phyloP scores from a whole-genome alignment of 2,113 vertebrate genomes.

The Apteryx mantelli region DNA sequence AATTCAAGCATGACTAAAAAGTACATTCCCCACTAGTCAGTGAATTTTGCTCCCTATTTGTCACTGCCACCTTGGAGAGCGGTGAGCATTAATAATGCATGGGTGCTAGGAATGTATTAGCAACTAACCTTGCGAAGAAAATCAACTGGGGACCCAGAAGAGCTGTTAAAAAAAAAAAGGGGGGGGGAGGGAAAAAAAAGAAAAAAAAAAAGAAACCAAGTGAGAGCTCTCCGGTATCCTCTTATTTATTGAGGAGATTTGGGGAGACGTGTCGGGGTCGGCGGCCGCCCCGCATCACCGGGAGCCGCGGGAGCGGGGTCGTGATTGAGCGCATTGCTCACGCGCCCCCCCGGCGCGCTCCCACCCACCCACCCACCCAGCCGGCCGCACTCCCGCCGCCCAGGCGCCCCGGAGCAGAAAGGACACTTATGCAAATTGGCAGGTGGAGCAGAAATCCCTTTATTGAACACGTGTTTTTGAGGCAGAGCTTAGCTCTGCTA shows the following conservation, averaged over 20 bases:
- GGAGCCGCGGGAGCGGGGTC: constrained; percentile 78
- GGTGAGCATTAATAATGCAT: constrained; percentile 99
- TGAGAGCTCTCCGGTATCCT: constrained; percentile 57
- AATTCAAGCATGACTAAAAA: constrained; percentile 98
- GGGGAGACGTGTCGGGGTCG: constrained; percentile 78
- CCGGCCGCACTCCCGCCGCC: constrained; percentile 46
- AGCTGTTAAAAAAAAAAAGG: constrained; percentile 63
- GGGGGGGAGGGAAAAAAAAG: not conserved
- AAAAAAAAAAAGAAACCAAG: not conserved
- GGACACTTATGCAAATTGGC: not conserved
- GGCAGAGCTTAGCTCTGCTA: not conserved
- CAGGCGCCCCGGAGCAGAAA: constrained; percentile 10
- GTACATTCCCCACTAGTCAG: constrained; percentile 96
- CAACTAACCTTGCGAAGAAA: constrained; percentile 93
- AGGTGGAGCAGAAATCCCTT: not conserved
- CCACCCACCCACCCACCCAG: not conserved
- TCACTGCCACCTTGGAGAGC: constrained; percentile 98
- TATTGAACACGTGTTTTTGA: not conserved
- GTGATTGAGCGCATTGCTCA: constrained; percentile 95
- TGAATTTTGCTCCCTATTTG: constrained; percentile 97
- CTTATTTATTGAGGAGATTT: constrained; percentile 85
- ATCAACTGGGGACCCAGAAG: constrained; percentile 85
- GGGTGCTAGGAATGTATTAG: constrained; percentile 96
- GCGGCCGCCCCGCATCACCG: constrained; percentile 79
- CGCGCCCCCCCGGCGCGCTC: constrained; percentile 3